Percentiles rank a stretch among this genome's conserved stretches.
Conservation (phyloP, 1,140 invertebrate genomes). For the Platyura marginata region DNA sequence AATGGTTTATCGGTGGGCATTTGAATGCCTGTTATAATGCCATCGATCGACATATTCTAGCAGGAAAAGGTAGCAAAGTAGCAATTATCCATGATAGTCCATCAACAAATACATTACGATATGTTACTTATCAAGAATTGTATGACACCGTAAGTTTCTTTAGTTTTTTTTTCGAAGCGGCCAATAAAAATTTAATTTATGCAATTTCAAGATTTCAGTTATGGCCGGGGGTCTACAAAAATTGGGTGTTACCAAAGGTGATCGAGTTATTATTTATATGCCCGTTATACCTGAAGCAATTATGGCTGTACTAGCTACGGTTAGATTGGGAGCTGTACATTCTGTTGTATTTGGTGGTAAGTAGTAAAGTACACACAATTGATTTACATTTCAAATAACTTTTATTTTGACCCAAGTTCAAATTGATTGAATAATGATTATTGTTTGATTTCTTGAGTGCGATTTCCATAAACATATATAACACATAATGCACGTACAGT, state of each 20-base stretch:
- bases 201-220: slow-evolving; percentile 36
- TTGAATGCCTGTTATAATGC: slow-evolving; percentile 87
- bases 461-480: too few species aligned
- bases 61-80: slow-evolving; percentile 53
- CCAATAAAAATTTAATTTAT: slow-evolving; percentile 3
- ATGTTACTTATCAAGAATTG: slow-evolving; percentile 66
- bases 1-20: slow-evolving; percentile 80
- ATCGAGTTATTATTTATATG: slow-evolving; percentile 74
- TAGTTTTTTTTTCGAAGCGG: not conserved
- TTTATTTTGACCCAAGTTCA: too few species aligned
- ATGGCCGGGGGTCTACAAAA: slow-evolving; percentile 56
- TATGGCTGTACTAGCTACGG: slow-evolving; percentile 67
- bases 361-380: too few species aligned
- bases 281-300: slow-evolving; percentile 76
- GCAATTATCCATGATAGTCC: slow-evolving; percentile 85
- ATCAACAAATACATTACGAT: slow-evolving; percentile 49
- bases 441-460: too few species aligned
- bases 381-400: too few species aligned
- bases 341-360: slow-evolving; percentile 76
- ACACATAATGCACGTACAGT: too few species aligned
- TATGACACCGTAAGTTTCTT: slow-evolving; percentile 41
- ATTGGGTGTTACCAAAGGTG: slow-evolving; percentile 53
- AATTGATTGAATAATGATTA: too few species aligned
- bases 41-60: slow-evolving; percentile 70
- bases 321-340: slow-evolving; percentile 66